These are phyloP conservation scores for Panopea generosa DNA, from an alignment of 2,888 invertebrate species.

Conservation along the genomic window DNA sequence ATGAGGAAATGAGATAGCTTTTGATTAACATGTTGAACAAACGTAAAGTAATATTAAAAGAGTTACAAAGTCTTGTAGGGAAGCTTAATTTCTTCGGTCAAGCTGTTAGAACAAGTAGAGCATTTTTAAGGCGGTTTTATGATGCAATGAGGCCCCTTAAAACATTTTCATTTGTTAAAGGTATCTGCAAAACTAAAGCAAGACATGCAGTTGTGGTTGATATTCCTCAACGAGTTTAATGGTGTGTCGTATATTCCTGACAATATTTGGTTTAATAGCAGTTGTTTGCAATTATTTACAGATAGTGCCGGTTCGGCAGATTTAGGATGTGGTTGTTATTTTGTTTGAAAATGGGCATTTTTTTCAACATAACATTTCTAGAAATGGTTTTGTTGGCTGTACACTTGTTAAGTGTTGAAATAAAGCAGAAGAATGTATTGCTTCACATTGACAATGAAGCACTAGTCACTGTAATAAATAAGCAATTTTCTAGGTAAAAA, in stretches of 20 bases:
- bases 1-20: neutral
- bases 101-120: constrained; percentile 21
- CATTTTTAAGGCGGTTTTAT: constrained; percentile 32
- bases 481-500: constrained; percentile 30
- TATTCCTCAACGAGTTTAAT: no score
- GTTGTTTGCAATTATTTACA: no score
- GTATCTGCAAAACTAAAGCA: no score
- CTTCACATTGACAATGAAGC: constrained; percentile 29
- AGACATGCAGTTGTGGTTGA: no score
- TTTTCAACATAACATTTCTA: no score
- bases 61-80: constrained; percentile 16
- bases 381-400: no score
- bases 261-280: no score
- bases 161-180: constrained; percentile 4
- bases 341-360: no score
- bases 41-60: constrained; percentile 4
- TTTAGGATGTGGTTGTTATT: no score
- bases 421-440: constrained; percentile 7
- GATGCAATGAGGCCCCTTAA: constrained; percentile 9
- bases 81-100: constrained; percentile 9
- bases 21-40: neutral
- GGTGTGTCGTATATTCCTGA: no score
- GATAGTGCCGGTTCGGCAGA: no score
- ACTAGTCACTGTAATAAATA: constrained; percentile 19
- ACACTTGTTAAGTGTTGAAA: no score